Evolutionary conservation across 64 coral and sea anemone genomes (phyloP).

Genomic region (Porites lutea): DNA sequence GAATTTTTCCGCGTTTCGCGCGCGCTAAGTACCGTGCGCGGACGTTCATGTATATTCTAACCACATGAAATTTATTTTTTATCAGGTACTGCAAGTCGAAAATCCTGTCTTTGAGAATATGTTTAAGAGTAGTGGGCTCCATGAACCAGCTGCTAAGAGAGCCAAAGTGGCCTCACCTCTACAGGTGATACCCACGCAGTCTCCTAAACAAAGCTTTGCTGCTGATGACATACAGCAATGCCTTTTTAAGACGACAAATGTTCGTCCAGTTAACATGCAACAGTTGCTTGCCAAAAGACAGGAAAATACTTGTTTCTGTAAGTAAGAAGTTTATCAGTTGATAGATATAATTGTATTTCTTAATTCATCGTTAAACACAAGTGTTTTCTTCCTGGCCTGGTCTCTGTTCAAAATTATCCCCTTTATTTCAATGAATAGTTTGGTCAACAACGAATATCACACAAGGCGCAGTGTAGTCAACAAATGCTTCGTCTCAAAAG

Average conservation of each 20-base stretch:
- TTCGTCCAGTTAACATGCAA: conserved; percentile 8
- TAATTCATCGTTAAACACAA: background rate
- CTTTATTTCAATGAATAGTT: background rate
- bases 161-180: background rate
- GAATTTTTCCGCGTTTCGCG: too few species aligned
- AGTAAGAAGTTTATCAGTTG: background rate
- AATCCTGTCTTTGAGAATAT: background rate
- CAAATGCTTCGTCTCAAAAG: too few species aligned
- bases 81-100: background rate
- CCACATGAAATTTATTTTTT: background rate
- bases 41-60: background rate
- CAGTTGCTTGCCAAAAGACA: background rate
- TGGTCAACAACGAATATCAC: background rate
- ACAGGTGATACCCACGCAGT: background rate
- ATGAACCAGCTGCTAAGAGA: background rate
- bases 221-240: conserved; percentile 12
- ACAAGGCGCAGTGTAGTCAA: too few species aligned
- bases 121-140: background rate
- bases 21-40: too few species aligned
- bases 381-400: background rate
- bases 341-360: too few species aligned
- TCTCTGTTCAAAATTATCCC: background rate
- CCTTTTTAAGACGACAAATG: background rate
- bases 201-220: background rate
- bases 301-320: conserved; percentile 35